Evolutionary conservation across 1,140 invertebrate species (phyloP).

Genomic region (Zaprionus davidi): DNA sequence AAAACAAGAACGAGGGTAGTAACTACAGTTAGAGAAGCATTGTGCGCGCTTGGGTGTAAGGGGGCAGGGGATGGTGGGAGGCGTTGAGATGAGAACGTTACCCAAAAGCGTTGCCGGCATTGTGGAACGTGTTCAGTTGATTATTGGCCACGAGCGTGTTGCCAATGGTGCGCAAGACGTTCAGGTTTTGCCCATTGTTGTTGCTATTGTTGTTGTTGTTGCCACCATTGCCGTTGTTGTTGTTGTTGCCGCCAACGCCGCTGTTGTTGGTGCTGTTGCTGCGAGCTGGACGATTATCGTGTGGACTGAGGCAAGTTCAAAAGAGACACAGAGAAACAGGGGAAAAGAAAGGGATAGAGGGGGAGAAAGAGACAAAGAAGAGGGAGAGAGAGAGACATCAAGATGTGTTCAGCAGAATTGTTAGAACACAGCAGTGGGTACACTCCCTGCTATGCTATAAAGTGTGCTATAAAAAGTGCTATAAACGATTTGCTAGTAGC

Average conservation of each 20-base stretch:
- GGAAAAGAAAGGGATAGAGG: conserved; percentile 18
- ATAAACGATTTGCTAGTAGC: background rate
- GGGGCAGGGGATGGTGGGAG: conserved; percentile 10
- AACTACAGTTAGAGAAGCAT: conserved; percentile 69
- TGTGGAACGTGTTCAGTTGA: conserved; percentile 80
- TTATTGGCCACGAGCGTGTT: conserved; percentile 83
- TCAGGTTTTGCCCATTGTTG: conserved; percentile 69
- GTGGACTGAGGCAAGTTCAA: conserved; percentile 62
- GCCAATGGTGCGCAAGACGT: conserved; percentile 83
- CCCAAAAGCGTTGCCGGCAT: conserved; percentile 81
- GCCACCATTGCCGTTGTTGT: conserved; percentile 29
- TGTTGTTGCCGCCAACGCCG: conserved; percentile 32
- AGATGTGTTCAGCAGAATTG: background rate
- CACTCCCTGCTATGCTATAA: background rate
- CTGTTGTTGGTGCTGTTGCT: conserved; percentile 59
- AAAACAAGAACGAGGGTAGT: conserved; percentile 76
- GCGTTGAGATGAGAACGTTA: conserved; percentile 69
- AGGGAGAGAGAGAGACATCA: background rate
- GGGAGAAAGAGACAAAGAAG: conserved; percentile 13
- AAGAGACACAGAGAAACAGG: conserved; percentile 23
- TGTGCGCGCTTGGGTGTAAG: conserved; percentile 49
- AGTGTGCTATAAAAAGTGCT: background rate
- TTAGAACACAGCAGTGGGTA: background rate
- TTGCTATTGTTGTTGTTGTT: conserved; percentile 37
- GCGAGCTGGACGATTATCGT: conserved; percentile 73